These are phyloP conservation scores for Okapia johnstoni DNA, from an alignment of 2,113 vertebrate genomes.

Conservation along the genomic window DNA sequence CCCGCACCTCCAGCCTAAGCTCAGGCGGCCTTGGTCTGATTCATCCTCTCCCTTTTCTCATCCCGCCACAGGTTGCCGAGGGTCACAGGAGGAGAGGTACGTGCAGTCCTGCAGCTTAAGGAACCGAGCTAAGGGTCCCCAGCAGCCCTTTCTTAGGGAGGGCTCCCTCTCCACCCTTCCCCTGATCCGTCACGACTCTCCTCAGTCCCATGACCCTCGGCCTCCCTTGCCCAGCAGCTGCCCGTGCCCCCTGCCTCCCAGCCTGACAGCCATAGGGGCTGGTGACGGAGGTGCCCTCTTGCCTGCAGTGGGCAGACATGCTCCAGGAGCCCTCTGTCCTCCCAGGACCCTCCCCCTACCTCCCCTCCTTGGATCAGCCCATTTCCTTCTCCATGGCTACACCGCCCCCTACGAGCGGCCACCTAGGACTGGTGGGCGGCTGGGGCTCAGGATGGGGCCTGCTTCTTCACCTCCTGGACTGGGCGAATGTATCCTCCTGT, in stretches of 20 bases:
- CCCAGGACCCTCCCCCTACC: background rate
- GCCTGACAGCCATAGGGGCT: background rate
- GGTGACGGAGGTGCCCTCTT: background rate
- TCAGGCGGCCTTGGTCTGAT: background rate
- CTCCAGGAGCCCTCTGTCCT: background rate
- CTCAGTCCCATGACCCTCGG: background rate
- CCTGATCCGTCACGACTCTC: background rate
- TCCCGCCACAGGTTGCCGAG: background rate
- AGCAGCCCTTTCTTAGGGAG: background rate
- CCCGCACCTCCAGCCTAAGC: background rate
- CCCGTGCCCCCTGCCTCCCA: background rate
- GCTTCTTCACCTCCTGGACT: background rate
- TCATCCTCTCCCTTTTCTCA: background rate
- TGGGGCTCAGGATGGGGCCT: background rate
- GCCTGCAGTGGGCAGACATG: background rate
- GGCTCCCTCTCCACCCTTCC: background rate
- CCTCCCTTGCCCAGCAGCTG: background rate
- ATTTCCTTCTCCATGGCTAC: background rate
- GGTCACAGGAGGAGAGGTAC: background rate
- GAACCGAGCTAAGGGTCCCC: background rate
- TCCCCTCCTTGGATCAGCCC: background rate
- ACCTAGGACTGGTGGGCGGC: background rate
- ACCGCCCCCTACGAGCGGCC: rapidly evolving
- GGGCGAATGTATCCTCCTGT: background rate
- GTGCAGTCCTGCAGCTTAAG: background rate